Base-by-base conservation (phyloP, 2,797 vertebrate species). In the Morelia viridis region DNA sequence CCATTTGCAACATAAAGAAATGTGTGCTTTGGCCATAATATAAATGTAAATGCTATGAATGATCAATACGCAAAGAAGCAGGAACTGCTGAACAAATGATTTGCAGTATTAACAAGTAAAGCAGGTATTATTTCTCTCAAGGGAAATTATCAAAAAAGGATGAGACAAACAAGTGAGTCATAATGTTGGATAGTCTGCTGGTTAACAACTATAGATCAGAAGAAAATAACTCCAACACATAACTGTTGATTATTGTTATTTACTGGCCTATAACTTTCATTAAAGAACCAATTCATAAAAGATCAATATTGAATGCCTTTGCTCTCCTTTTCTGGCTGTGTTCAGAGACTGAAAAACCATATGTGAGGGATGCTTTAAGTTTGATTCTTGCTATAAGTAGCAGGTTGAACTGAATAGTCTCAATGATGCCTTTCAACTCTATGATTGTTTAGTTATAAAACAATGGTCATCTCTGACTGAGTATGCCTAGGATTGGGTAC, bases 41-140 rank as follows among this genome's bases (percentile, higher is more conserved):
- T 85, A 58, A 84, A 4, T 7, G 4, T 71, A 60, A 88, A 53
- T n/a, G 35, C 4, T 22, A 57, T n/a, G 86, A 90, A 61, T 12
- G 15, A 71, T 31, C 24, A 64, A 53, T 58, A 60, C 50, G n/a
- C 84, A 87, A 87, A 80, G 41, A 90, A 90, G 57, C 19, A 92
- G 46, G n/a, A 92, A 35, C 65, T 87, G 15, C 26, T 62, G 64
- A 89, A 71, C 65, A 41, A 87, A 92, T 61, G 17, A 41, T 89
- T 80, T 92, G 89, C 35, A 62, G 22, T 61, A 90, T 65, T 56
- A 90, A 62, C 84, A 87, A 87, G 64, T 76, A 28, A 87, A 86
- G 57, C 41, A 76, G 35, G 65, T 57, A 90, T 87, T 31, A 57
- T 85, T 87, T 31, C 57, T 85, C 56, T 6, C 5, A 94, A 93